Percentiles rank a stretch among this genome's conserved stretches.
Conservation (phyloP, 2,888 invertebrate genomes). For the Apantesis nais region DNA sequence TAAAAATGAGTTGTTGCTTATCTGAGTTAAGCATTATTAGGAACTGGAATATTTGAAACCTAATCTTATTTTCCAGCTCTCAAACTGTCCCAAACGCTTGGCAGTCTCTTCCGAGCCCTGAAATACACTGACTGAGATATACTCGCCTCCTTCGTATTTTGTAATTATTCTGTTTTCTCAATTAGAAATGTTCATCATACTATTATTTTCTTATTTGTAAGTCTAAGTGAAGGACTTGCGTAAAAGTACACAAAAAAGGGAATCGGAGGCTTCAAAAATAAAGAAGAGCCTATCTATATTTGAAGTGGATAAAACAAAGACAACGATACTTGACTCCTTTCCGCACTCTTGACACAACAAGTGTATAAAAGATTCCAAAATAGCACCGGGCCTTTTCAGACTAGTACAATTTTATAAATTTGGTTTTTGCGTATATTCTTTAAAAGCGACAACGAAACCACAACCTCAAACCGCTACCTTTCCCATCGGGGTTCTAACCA, state of each 20-base stretch:
- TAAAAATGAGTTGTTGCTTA: too few relatives aligned
- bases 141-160: too few relatives aligned
- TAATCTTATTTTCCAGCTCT: too few relatives aligned
- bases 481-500: not conserved
- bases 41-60: too few relatives aligned
- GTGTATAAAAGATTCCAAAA: not conserved
- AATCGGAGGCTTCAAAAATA: not conserved
- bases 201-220: too few relatives aligned
- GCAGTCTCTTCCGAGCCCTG: too few relatives aligned
- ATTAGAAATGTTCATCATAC: too few relatives aligned
- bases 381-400: not conserved
- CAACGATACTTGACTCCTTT: not conserved
- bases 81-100: too few relatives aligned
- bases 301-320: not conserved
- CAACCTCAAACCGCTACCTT: slow-evolving; percentile 6
- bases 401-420: not conserved
- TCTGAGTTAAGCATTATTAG: too few relatives aligned
- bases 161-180: too few relatives aligned
- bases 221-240: not conserved
- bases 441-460: not conserved
- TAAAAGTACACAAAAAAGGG: not conserved
- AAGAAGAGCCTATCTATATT: not conserved
- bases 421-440: slow-evolving; percentile 1
- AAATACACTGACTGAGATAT: too few relatives aligned
- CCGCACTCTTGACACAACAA: not conserved